phyloP scores from a whole-genome alignment of 2,113 vertebrate genomes.

The Tupaia chinensis region DNA sequence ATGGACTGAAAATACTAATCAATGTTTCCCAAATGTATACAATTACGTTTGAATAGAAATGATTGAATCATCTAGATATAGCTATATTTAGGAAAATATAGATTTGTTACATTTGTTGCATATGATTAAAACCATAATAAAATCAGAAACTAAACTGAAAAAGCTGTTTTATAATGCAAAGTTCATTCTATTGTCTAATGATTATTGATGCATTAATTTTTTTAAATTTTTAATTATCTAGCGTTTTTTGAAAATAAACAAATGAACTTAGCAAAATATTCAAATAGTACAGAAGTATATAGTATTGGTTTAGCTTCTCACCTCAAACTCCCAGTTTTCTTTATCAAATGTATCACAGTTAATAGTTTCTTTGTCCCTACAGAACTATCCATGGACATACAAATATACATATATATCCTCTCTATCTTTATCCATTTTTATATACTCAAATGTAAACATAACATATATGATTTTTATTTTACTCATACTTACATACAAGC shows the following conservation, averaged over 20 bases:
- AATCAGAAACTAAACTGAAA: neutral
- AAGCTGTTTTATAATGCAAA: neutral
- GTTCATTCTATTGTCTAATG: neutral
- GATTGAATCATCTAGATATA: neutral
- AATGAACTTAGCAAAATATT: neutral
- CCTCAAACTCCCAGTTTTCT: neutral
- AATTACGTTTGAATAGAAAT: conserved; percentile 22
- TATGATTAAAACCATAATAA: neutral
- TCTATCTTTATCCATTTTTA: neutral
- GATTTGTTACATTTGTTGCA: neutral
- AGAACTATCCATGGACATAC: neutral
- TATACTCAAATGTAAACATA: neutral
- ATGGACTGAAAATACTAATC: neutral
- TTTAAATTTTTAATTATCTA: neutral
- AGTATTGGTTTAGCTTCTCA: neutral
- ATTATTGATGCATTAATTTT: neutral
- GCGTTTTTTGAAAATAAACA: neutral
- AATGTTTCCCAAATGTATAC: neutral
- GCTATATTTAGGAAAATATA: neutral
- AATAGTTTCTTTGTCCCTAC: neutral
- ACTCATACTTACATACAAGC: neutral
- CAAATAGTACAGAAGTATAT: neutral
- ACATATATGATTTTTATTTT: neutral
- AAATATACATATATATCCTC: neutral
- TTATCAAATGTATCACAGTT: neutral